Conservation (phyloP, 2,113 vertebrate genomes). For the Saccopteryx leptura region DNA sequence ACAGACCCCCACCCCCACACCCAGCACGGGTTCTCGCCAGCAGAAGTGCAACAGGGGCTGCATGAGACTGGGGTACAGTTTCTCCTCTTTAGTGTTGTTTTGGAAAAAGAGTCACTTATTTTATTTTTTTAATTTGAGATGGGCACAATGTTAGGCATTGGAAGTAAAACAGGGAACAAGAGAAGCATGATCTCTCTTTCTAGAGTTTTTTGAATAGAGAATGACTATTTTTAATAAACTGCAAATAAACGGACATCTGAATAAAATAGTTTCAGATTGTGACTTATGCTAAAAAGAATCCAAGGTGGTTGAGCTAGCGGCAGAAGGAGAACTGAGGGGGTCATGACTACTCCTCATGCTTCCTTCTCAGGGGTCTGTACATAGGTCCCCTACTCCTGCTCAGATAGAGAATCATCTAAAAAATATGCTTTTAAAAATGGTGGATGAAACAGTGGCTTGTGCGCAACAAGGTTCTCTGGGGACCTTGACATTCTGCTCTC, state of each 20-base stretch:
- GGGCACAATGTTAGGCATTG: not conserved
- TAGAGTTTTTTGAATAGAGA: not conserved
- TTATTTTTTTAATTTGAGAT: not conserved
- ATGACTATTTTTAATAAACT: not conserved
- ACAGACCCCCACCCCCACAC: rapidly evolving
- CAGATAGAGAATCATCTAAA: not conserved
- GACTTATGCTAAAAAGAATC: not conserved
- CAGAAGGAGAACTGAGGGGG: not conserved
- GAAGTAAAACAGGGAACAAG: not conserved
- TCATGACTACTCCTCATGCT: not conserved
- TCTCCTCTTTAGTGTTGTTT: not conserved
- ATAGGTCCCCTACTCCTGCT: not conserved
- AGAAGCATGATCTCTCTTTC: not conserved
- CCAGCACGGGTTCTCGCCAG: not conserved
- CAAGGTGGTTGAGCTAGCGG: too few species aligned
- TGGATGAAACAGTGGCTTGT: not conserved
- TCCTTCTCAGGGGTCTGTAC: not conserved
- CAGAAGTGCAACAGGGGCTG: not conserved
- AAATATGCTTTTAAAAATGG: not conserved
- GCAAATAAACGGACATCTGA: not conserved
- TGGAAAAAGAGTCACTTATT: not conserved
- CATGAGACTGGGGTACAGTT: not conserved
- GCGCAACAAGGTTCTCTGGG: not conserved
- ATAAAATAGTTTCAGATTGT: not conserved
- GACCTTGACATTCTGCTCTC: not conserved